These are phyloP conservation scores for Apantesis nais DNA, from an alignment of 2,888 invertebrate species.

Conservation along the genomic window DNA sequence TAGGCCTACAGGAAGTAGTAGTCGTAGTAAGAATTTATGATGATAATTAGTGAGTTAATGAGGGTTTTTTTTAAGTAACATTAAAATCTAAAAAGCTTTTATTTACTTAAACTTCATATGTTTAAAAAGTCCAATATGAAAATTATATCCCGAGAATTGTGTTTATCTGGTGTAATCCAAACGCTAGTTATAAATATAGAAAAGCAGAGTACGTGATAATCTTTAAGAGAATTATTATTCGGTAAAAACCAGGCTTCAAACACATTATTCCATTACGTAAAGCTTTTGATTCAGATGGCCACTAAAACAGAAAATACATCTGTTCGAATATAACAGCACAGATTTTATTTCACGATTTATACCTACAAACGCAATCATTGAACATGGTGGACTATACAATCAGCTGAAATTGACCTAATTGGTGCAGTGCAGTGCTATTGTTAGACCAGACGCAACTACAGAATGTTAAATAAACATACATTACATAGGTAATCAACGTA, in stretches of 20 bases:
- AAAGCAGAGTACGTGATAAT: no score
- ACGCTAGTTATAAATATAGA: no score
- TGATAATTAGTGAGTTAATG: no score
- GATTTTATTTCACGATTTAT: constrained; percentile 9
- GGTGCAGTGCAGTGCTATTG: constrained; percentile 36
- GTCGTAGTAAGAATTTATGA: no score
- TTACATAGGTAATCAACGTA: constrained; percentile 4
- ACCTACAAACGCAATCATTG: constrained; percentile 11
- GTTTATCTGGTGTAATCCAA: no score
- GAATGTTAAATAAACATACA: constrained; percentile 1
- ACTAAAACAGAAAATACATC: constrained; percentile 9
- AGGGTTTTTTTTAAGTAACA: no score
- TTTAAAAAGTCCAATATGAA: no score
- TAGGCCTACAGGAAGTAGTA: no score
- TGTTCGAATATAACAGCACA: constrained; percentile 11
- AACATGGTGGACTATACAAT: constrained; percentile 36
- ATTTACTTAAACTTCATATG: no score
- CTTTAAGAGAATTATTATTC: no score
- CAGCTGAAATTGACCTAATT: constrained; percentile 42
- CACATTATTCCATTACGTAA: constrained; percentile 2
- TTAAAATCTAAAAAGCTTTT: no score
- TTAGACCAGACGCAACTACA: constrained; percentile 19
- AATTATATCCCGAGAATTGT: no score
- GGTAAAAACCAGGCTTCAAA: not conserved
- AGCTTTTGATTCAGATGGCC: constrained; percentile 8